Evolutionary conservation across 2,113 vertebrate species (phyloP).

Genomic region (Microtus montanus): DNA sequence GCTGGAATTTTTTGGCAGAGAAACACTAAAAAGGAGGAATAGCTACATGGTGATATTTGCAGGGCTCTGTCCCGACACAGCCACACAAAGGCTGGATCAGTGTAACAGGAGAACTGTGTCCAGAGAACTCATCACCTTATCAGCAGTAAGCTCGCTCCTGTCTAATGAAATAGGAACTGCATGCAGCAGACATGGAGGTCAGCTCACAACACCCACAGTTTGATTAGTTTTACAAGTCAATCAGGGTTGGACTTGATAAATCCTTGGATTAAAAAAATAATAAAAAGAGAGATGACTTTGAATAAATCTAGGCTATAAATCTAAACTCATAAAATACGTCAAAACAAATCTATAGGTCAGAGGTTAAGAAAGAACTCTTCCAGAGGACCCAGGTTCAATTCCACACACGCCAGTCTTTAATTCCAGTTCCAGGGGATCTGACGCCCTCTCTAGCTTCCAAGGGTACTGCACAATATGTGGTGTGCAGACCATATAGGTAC

Average conservation of each 20-base stretch:
- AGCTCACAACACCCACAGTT: not conserved
- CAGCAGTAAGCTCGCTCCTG: not conserved
- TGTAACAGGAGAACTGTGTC: not conserved
- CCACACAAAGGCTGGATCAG: not conserved
- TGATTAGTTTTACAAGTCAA: not conserved
- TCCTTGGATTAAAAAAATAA: not conserved
- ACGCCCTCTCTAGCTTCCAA: not conserved
- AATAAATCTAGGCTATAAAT: slow-evolving; percentile 51
- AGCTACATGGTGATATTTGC: not conserved
- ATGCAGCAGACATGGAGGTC: not conserved
- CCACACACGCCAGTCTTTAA: not conserved
- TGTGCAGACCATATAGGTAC: not conserved
- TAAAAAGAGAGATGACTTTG: not conserved
- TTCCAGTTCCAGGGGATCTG: not conserved
- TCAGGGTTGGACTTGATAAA: not conserved
- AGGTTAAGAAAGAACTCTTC: not conserved
- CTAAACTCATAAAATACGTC: slow-evolving; percentile 46
- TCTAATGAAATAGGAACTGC: slow-evolving; percentile 15
- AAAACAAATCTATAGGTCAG: slow-evolving; percentile 15
- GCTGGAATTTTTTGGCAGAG: not conserved
- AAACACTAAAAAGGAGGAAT: slow-evolving; percentile 15
- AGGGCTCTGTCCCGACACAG: not conserved
- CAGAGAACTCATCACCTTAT: not conserved
- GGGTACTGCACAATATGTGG: not conserved
- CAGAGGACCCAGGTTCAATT: not conserved